Base-by-base conservation (phyloP, 1,140 invertebrate genomes). In the Drosophila hydei region DNA sequence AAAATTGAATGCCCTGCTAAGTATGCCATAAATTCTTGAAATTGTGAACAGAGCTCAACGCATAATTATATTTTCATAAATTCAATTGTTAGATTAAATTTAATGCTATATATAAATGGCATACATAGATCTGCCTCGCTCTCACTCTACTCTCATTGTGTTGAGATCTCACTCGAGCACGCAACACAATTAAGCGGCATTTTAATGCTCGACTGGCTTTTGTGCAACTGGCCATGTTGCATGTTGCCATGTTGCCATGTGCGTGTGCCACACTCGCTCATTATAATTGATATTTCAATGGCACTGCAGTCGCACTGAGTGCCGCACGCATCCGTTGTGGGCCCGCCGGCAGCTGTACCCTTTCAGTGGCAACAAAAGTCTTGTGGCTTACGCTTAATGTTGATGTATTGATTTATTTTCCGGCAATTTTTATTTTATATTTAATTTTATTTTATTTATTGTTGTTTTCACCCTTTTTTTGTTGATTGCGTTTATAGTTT, bases 241-340 rank as follows among this genome's bases (percentile, higher is more conserved):
- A 16, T 16, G 7, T 11, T 18, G 43, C 9, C 16, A 12, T 45
- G 38, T 42, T 14, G 4, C 3, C 38, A 7, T 40, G 38, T 40
- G 42, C 43, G 25, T 55, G 48, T 73, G 68, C 38, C 63, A 60
- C 73, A 60, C 43, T 61, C 21, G 54, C 52, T 67, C 47, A 61
- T 63, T 71, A 80, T 87, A 87, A 85, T 81, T 85, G 81, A 80
- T 87, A 85, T 85, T 85, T 87, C 63, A 75, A 63, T 62, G 58
- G 72, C 64, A 72, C 43, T 52, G 23, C 63, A 61, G 23, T 51
- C 38, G 1, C 38, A 40, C n/a, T 16, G 38, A 56, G 21, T 18
- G 40, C 18, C 9, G 51, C 12, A 4, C 30, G 12, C 30, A 36
- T 54, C 11, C 7, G 18, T 42, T 56, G 21, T 38, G 23, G 18